Percentiles rank a stretch among this genome's conserved stretches.
Conservation (phyloP, 2,113 vertebrate species). For the Phodopus roborovskii region DNA sequence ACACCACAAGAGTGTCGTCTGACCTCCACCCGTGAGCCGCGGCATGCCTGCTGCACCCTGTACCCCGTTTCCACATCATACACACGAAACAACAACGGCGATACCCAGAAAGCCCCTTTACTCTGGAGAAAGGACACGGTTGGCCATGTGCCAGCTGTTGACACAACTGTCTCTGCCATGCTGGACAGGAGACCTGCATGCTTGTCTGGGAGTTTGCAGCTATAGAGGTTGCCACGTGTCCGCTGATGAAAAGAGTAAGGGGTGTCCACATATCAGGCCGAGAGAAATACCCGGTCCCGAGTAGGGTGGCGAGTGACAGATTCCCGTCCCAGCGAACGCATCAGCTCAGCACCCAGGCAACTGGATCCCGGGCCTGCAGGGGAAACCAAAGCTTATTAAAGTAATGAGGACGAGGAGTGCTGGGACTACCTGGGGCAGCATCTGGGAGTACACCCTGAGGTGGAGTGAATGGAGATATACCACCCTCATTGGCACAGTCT, state of each 20-base stretch:
- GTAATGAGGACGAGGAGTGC: not conserved
- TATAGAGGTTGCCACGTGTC: not conserved
- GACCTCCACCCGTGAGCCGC: not conserved
- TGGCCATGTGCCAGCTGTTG: not conserved
- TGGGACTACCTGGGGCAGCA: too few relatives aligned
- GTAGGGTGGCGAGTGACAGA: not conserved
- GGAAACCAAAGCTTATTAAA: not conserved
- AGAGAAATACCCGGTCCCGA: not conserved
- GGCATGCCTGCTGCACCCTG: not conserved
- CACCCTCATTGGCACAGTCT: not conserved
- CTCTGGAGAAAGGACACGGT: not conserved
- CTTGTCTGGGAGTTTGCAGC: not conserved
- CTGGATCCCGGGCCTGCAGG: not conserved
- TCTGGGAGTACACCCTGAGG: not conserved
- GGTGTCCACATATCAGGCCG: not conserved
- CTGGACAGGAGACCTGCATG: not conserved
- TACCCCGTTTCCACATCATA: not conserved
- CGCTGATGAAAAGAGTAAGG: not conserved
- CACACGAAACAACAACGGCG: not conserved
- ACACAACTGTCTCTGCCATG: not conserved
- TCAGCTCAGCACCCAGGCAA: not conserved
- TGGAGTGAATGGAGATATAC: not conserved
- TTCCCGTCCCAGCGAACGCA: not conserved
- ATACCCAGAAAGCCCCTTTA: not conserved
- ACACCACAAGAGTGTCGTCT: not conserved